These are phyloP conservation scores for Cyclophora punctaria DNA, from an alignment of 2,888 invertebrate genomes.

Conservation along the genomic window DNA sequence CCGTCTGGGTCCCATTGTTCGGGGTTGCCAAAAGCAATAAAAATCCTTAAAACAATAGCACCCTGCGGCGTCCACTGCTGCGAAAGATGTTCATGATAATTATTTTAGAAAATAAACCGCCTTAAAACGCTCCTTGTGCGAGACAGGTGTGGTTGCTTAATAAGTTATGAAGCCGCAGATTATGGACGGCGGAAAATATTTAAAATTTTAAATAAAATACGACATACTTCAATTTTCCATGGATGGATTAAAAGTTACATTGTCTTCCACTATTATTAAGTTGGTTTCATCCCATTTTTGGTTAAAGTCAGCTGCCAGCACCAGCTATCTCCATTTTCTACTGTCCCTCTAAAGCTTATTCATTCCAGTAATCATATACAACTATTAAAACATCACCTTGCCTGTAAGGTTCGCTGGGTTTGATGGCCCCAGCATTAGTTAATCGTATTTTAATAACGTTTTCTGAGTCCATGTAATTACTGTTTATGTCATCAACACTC, in stretches of 20 bases:
- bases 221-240: too few species aligned
- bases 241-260: too few species aligned
- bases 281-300: too few species aligned
- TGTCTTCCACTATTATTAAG: too few species aligned
- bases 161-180: constrained; percentile 22
- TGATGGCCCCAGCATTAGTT: constrained; percentile 42
- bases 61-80: constrained; percentile 62
- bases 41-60: constrained; percentile 71
- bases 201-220: constrained; percentile 1
- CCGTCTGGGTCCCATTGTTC: constrained; percentile 64
- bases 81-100: constrained; percentile 68
- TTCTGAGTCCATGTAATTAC: constrained; percentile 62
- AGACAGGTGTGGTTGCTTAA: constrained; percentile 55
- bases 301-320: too few species aligned
- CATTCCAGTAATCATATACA: too few species aligned
- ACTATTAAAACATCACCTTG: constrained; percentile 23
- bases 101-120: constrained; percentile 64
- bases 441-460: constrained; percentile 72
- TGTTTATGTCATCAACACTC: constrained; percentile 70
- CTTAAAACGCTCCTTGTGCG: constrained; percentile 59
- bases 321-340: too few species aligned
- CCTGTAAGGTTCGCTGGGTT: constrained; percentile 19
- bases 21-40: constrained; percentile 67
- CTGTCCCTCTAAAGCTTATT: too few species aligned
- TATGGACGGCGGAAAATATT: background rate